Percentiles rank a stretch among this genome's conserved stretches.
phyloP scores from a whole-genome alignment of 2,888 invertebrate species.

The Monopis laevigella region DNA sequence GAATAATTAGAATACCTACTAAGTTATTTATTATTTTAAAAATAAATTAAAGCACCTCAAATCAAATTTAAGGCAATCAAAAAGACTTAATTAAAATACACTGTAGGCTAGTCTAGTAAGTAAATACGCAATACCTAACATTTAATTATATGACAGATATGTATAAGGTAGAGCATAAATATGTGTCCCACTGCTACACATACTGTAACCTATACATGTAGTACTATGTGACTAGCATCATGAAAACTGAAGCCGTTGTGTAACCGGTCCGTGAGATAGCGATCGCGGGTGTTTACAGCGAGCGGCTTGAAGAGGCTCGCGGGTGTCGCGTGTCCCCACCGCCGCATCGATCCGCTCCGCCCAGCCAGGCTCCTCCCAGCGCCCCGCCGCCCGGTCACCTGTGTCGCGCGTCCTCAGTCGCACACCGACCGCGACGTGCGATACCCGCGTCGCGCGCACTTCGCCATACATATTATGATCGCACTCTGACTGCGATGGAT shows the following conservation, averaged over 20 bases:
- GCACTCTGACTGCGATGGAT: constrained; percentile 39
- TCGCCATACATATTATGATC: constrained; percentile 39
- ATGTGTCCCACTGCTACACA: not conserved
- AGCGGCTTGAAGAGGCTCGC: too few relatives aligned
- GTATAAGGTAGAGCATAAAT: not conserved
- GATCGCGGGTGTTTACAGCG: constrained; percentile 49
- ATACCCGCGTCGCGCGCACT: constrained; percentile 34
- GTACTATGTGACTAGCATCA: too few relatives aligned
- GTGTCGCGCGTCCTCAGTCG: constrained; percentile 68
- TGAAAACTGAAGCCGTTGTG: constrained; percentile 2
- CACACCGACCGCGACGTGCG: constrained; percentile 69
- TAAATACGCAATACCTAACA: too few relatives aligned
- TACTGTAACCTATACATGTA: too few relatives aligned
- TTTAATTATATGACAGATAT: not conserved
- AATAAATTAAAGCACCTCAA: too few relatives aligned
- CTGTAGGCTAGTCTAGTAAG: too few relatives aligned
- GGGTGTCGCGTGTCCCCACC: constrained; percentile 62
- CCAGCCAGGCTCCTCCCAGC: constrained; percentile 59
- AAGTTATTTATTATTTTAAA: too few relatives aligned
- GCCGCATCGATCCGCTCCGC: constrained; percentile 65
- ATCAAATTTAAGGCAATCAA: too few relatives aligned
- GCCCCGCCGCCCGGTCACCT: constrained; percentile 62
- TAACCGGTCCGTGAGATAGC: not conserved
- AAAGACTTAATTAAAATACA: too few relatives aligned
- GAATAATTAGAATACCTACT: too few relatives aligned